Percentiles rank a stretch among this genome's conserved stretches.
These are phyloP conservation scores for Ernsta delagoae DNA, from an alignment of 2,888 invertebrate genomes.

Conservation along the genomic window DNA sequence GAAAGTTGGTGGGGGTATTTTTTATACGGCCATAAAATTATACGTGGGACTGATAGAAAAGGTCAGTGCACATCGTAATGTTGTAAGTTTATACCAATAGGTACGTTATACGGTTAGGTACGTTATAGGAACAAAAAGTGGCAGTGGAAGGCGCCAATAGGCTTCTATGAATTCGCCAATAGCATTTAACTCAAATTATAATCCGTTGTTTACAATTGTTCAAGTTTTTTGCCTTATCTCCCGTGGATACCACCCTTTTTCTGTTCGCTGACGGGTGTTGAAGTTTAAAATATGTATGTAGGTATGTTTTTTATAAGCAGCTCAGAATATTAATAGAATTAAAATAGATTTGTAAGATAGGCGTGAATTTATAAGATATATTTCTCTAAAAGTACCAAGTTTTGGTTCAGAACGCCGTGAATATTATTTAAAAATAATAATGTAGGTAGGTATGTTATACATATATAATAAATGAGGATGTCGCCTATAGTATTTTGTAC, in stretches of 20 bases:
- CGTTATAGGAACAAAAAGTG: constrained; percentile 26
- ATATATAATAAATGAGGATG: too few species aligned
- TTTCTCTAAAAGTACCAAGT: too few species aligned
- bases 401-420: too few species aligned
- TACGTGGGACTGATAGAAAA: constrained; percentile 32
- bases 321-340: too few species aligned
- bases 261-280: neutral
- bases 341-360: too few species aligned
- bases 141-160: constrained; percentile 12
- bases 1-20: constrained; percentile 31
- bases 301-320: neutral
- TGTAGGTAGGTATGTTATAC: too few species aligned
- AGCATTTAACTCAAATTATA: constrained; percentile 9
- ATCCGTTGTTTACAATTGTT: constrained; percentile 6
- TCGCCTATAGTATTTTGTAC: too few species aligned
- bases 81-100: constrained; percentile 8
- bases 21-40: constrained; percentile 33
- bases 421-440: too few species aligned
- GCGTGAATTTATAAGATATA: too few species aligned
- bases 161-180: constrained; percentile 23
- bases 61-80: constrained; percentile 34
- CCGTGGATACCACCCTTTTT: neutral
- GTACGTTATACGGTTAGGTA: too few species aligned
- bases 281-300: neutral
- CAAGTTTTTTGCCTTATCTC: too few species aligned